phyloP scores from a whole-genome alignment of 2,888 invertebrate species.

The Psylliodes chrysocephalus region DNA sequence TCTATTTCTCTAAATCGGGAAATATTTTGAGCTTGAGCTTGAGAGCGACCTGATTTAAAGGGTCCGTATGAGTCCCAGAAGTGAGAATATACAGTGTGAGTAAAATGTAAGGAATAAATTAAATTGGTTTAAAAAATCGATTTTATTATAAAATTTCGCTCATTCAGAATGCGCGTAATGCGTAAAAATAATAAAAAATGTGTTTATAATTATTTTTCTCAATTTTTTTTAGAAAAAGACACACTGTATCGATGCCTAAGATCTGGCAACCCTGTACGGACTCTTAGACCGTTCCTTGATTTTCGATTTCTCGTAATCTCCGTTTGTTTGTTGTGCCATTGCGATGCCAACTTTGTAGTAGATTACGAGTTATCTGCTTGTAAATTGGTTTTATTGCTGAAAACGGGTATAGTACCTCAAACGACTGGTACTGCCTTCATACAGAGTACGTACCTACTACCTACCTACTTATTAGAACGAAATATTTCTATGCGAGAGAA shows the following conservation, averaged over 20 bases:
- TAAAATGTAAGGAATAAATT: no score
- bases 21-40: no score
- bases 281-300: constrained; percentile 17
- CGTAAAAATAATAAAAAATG: no score
- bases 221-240: neutral
- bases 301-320: constrained; percentile 31
- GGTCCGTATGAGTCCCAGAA: no score
- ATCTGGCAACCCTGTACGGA: neutral
- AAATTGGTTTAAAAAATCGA: no score
- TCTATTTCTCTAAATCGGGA: no score
- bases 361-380: constrained; percentile 30
- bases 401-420: constrained; percentile 2
- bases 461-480: neutral
- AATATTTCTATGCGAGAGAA: no score
- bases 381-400: constrained; percentile 29
- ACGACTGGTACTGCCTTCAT: neutral
- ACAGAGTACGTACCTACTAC: neutral
- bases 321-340: constrained; percentile 17
- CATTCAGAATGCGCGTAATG: no score
- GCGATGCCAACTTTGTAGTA: constrained; percentile 31
- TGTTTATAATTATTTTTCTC: no score
- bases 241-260: neutral
- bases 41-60: no score
- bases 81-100: no score
- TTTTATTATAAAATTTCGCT: no score